Evolutionary conservation across 2,113 vertebrate species (phyloP).

Genomic region (Laterallus jamaicensis): DNA sequence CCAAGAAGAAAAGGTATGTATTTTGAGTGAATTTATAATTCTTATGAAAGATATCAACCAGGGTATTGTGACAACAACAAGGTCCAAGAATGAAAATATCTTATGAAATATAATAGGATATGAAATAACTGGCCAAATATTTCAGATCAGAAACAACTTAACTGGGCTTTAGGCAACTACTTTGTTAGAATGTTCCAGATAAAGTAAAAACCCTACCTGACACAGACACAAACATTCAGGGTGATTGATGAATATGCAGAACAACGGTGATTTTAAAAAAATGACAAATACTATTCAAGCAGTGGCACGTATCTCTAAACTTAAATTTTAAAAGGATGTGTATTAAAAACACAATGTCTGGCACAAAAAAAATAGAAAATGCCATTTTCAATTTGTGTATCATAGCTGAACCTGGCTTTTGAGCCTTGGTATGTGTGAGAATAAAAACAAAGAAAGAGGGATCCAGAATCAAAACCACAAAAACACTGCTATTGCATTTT

Average conservation of each 20-base stretch:
- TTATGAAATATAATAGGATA: neutral
- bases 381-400: neutral
- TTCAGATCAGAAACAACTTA: constrained; percentile 3
- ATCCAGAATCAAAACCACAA: neutral
- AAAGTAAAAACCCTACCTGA: neutral
- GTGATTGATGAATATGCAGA: neutral
- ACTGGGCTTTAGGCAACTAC: neutral
- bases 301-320: neutral
- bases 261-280: neutral
- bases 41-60: neutral
- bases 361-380: neutral
- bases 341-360: neutral
- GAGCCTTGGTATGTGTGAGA: neutral
- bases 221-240: neutral
- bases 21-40: constrained; percentile 23
- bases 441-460: neutral
- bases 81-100: neutral
- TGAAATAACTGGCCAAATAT: constrained; percentile 13
- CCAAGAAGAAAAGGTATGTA: constrained; percentile 32
- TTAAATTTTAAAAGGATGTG: neutral
- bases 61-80: neutral
- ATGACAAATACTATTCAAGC: neutral
- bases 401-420: neutral
- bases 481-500: neutral
- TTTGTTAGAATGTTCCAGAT: neutral